Base-by-base conservation (phyloP, 2,113 vertebrate species). In the Neofelis nebulosa region DNA sequence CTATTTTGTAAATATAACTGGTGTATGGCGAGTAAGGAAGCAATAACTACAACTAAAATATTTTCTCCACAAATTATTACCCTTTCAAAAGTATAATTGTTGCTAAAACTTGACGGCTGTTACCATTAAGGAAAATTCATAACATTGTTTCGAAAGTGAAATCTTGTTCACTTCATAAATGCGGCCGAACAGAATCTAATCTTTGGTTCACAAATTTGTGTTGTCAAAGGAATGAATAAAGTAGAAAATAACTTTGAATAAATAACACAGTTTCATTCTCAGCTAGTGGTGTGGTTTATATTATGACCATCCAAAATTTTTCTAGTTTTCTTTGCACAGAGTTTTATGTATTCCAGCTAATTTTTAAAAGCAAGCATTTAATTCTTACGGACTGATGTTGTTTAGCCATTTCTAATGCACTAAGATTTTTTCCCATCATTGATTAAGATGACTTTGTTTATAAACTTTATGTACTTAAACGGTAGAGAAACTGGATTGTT, bases 41-140 rank as follows among this genome's bases (percentile, higher is more conserved):
- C 45, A 45, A 94, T 97, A 98, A 97, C 98, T 98, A 97, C 98
- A 98, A 98, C 98, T 98, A 98, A 98, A 98, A 97, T 97, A 98
- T 97, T 98, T 98, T 98, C 95, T 98, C 98, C 97, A 97, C 97
- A 98, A 97, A 97, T 98, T 81, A 91, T 98, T 98, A 97, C 97
- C 97, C 95, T 98, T 98, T 98, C 98, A 36, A 97, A 98, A 98
- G 98, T 97, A 98, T 96, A 98, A 98, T 97, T 97, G 98, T 98
- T 98, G 98, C 98, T 98, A 98, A 97, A 98, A 98, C 91, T 97
- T 97, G 98, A 97, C 97, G 98, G 98, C 98, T 98, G 97, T 98
- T 98, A 98, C 98, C 98, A 94, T 98, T 97, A 97, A 96, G 81
- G n/a, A 80, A 95, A 52, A 78, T 55, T 91, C 96, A 97, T 98